Evolutionary conservation across 2,113 vertebrate species (phyloP).

Genomic region (Cryptomyrus ogoouensis): DNA sequence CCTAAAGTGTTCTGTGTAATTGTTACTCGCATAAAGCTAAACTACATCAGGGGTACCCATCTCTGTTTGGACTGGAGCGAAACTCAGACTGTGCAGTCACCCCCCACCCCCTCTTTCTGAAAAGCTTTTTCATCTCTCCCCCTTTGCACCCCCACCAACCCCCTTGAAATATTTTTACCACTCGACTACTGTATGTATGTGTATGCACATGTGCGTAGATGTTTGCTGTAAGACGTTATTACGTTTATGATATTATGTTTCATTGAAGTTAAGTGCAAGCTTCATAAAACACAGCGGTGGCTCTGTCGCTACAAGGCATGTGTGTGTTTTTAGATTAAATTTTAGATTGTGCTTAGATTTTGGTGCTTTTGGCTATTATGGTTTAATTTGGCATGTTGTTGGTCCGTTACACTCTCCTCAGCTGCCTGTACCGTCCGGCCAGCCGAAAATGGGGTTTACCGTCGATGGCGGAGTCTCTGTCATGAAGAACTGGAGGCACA

Average conservation of each 20-base stretch:
- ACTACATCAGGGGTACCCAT: background rate
- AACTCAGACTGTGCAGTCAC: background rate
- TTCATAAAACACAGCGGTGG: background rate
- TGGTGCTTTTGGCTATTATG: background rate
- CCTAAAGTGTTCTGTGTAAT: background rate
- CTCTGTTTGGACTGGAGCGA: background rate
- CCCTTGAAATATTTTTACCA: background rate
- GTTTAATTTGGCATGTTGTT: background rate
- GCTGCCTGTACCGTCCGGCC: conserved; percentile 6
- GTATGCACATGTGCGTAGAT: background rate
- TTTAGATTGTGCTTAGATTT: background rate
- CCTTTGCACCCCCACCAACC: background rate
- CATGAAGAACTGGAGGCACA: conserved; percentile 40
- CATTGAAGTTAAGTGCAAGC: background rate
- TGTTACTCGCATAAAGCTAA: background rate
- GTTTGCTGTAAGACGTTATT: background rate
- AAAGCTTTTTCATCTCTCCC: background rate
- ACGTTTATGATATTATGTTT: background rate
- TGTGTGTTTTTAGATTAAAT: background rate
- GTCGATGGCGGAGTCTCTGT: conserved; percentile 27
- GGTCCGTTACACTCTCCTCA: background rate
- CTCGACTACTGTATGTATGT: background rate
- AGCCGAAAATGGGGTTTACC: conserved; percentile 31
- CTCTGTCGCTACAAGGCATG: background rate
- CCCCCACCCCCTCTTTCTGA: background rate